A percentile compares a stretch with the other conserved stretches of the same genome.
phyloP scores from a whole-genome alignment of 2,113 vertebrate species.

The Epinephelus cyanopodus region DNA sequence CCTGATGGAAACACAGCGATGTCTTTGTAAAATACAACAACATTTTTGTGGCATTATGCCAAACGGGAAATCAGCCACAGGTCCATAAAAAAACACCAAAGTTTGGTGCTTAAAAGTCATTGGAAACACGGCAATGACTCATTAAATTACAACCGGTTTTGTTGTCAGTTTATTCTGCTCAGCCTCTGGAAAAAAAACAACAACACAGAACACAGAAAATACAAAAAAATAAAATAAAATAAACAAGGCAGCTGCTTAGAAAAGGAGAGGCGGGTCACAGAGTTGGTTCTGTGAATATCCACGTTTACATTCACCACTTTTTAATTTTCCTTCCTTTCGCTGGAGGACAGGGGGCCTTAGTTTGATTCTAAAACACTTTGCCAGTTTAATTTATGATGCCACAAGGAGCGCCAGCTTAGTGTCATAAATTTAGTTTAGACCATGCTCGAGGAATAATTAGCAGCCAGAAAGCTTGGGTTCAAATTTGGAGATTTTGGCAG shows the following conservation, averaged over 20 bases:
- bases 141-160: no score
- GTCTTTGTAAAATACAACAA: no score
- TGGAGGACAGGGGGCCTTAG: constrained; percentile 5
- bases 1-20: no score
- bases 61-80: no score
- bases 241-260: not conserved
- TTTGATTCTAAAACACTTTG: constrained; percentile 48
- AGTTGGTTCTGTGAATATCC: not conserved
- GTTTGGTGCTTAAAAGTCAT: no score
- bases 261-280: not conserved
- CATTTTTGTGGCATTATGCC: no score
- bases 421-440: constrained; percentile 67
- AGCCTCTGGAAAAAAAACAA: not conserved
- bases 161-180: not conserved
- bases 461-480: constrained; percentile 56
- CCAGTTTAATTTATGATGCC: constrained; percentile 70
- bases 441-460: constrained; percentile 70
- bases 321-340: not conserved
- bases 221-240: not conserved
- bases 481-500: constrained; percentile 51
- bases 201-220: not conserved
- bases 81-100: no score
- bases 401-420: constrained; percentile 52
- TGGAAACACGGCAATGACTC: no score
- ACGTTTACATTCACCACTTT: not conserved